These are phyloP conservation scores for Sebastes reedi DNA, from an alignment of 2,797 vertebrate genomes.

Conservation along the genomic window DNA sequence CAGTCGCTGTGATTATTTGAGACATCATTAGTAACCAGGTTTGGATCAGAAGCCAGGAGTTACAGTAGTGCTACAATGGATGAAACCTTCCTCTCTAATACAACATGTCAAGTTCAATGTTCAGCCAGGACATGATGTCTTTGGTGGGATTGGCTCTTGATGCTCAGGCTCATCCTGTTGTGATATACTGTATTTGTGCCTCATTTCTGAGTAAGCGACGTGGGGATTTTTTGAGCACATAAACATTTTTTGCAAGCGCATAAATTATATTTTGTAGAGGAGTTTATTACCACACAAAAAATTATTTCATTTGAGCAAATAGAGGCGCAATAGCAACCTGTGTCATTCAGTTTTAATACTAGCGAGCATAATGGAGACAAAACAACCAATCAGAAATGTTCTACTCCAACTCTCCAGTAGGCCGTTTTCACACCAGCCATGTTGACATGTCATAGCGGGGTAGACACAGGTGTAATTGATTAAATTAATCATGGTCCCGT, in stretches of 20 bases:
- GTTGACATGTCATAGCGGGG: no score
- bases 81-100: neutral
- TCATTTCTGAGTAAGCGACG: neutral
- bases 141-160: neutral
- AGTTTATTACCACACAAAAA: neutral
- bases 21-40: neutral
- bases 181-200: neutral
- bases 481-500: no score
- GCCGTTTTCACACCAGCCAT: no score
- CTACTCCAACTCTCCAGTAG: neutral
- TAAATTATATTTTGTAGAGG: neutral
- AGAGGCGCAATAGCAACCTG: neutral
- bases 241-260: neutral
- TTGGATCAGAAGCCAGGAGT: neutral
- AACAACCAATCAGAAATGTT: neutral
- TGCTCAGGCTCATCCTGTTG: neutral
- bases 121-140: neutral
- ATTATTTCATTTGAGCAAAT: no score
- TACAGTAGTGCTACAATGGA: neutral
- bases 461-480: no score
- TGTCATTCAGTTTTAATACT: neutral
- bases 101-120: neutral
- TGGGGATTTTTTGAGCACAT: neutral
- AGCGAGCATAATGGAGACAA: neutral
- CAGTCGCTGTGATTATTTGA: neutral